Evolutionary conservation across 2,888 invertebrate species (phyloP), one percentile per base, ranked within the genome.

Genomic region (Nomada hirtipes): DNA sequence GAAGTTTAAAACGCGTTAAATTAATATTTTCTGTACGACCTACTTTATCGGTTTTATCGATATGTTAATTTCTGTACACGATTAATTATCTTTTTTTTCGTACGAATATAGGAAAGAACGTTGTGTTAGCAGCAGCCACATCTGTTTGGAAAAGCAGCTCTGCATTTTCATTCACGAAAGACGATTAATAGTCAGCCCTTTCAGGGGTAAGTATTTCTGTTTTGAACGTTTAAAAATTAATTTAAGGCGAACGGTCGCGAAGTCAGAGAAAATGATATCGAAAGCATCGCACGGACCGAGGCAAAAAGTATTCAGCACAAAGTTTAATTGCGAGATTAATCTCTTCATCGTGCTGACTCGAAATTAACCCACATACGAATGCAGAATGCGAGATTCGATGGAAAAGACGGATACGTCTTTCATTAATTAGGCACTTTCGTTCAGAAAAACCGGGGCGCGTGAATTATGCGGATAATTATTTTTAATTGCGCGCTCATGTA

Each of bases 341-440:
- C 60, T 72, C 52, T 64, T 36, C 13, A 42, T 76, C 65, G 55
- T 52, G n/a, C 10, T 15, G 44, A 20, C 50, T 57, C 64, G 36
- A 57, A 68, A 70, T 83, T 78, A 81, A 81, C 68, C 82, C 73
- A 82, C 76, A 76, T 76, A 50, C 63, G 80, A 42, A 18, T 13
- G 26, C 23, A 26, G 57, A 20, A 57, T 29, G 47, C 53, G 20
- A 26, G 60, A 65, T 36, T 55, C 44, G 42, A 67, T 36, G 50
- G 68, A 50, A 55, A 42, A 29, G 60, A 60, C 82, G 76, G 81
- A 81, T 72, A 73, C 81, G 61, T 61, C 75, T 78, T 61, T 70
- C 81, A 73, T 72, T 86, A 85, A 85, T 86, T 86, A 73, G 68
- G 67, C 15, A 71, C 68, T 79, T 85, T 83, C 85, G 64, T 72